Evolutionary conservation across 1,140 invertebrate species (phyloP).

Genomic region (Bombus turneri): DNA sequence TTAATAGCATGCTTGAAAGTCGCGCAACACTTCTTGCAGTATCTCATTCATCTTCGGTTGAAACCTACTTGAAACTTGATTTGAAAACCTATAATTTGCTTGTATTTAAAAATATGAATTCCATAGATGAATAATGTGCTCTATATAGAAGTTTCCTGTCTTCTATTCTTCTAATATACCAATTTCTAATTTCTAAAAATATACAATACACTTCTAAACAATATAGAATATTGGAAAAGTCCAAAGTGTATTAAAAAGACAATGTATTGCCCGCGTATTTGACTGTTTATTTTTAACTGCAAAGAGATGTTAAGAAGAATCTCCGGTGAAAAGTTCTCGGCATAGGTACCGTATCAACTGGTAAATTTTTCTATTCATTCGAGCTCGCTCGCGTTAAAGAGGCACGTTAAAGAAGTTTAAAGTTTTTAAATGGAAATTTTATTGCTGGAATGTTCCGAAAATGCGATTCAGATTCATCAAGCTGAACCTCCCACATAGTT

Average conservation of each 20-base stretch:
- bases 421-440: conserved; percentile 16
- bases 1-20: background rate
- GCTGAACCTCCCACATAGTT: background rate
- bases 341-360: background rate
- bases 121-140: background rate
- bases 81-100: background rate
- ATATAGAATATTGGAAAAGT: background rate
- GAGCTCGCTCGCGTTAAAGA: background rate
- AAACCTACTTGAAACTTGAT: no score
- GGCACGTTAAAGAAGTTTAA: background rate
- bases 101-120: background rate
- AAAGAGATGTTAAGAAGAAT: no score
- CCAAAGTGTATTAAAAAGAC: background rate
- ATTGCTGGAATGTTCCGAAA: background rate
- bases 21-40: no score
- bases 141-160: background rate
- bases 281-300: background rate
- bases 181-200: no score
- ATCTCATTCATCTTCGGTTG: no score
- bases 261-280: background rate
- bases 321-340: background rate
- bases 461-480: background rate
- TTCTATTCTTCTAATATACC: background rate
- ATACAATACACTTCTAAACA: background rate
- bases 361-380: background rate